Evolutionary conservation across 2,113 vertebrate species (phyloP).

Genomic region (Micronycteris hirsuta): DNA sequence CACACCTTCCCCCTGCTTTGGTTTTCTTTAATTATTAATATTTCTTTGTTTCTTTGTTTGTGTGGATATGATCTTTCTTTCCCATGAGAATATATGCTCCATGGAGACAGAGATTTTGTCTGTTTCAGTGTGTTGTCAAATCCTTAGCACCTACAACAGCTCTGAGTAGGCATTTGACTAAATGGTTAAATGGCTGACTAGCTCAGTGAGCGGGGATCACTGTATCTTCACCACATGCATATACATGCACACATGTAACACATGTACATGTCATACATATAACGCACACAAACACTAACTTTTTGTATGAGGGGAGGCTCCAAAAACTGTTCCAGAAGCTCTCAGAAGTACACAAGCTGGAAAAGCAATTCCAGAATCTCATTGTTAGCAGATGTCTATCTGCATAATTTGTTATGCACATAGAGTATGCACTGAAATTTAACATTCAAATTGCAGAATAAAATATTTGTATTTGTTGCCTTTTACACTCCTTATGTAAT

Average conservation of each 20-base stretch:
- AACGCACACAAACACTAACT: not conserved
- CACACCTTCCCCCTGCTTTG: too few species aligned
- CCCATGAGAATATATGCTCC: not conserved
- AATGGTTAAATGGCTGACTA: not conserved
- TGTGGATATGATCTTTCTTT: not conserved
- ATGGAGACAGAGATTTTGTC: not conserved
- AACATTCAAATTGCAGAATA: constrained; percentile 29
- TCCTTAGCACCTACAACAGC: not conserved
- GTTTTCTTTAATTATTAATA: not conserved
- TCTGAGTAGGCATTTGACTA: not conserved
- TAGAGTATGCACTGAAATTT: not conserved
- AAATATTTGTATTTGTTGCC: constrained; percentile 50
- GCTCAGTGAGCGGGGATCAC: not conserved
- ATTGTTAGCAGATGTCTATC: not conserved
- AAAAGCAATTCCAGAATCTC: not conserved
- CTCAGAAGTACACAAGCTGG: not conserved
- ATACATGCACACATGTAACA: not conserved
- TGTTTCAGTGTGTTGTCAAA: not conserved
- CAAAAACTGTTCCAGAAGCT: not conserved
- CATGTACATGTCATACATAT: too few species aligned
- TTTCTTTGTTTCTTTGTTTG: not conserved
- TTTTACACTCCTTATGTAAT: constrained; percentile 7
- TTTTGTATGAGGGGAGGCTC: not conserved
- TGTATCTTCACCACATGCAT: not conserved
- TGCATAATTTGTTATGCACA: not conserved